These are phyloP conservation scores for Zaprionus davidi DNA, from an alignment of 1,140 invertebrate species.

Conservation along the genomic window DNA sequence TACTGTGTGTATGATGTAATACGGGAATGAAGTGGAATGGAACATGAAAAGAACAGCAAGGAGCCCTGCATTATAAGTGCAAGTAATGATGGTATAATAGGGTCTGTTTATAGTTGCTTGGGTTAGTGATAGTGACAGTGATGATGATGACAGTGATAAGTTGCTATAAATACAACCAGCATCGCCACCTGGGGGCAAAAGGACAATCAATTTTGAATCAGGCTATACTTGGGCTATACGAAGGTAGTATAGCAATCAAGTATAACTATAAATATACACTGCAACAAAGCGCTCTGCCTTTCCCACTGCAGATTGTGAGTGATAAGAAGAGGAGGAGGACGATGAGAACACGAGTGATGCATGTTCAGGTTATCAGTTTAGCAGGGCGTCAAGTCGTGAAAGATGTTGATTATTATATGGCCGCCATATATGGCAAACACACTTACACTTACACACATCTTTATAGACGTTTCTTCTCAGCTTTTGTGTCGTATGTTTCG, in stretches of 20 bases:
- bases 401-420: conserved; percentile 48
- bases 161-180: not conserved
- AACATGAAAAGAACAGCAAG: not conserved
- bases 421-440: conserved; percentile 16
- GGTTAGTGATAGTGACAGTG: not conserved
- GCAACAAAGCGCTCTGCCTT: not conserved
- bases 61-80: too few species aligned
- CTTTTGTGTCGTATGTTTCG: conserved; percentile 34
- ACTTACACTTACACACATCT: not conserved
- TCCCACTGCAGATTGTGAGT: conserved; percentile 41
- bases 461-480: conserved; percentile 18
- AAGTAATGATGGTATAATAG: not conserved
- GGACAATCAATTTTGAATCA: conserved; percentile 1
- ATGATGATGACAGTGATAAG: not conserved
- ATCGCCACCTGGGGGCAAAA: not conserved
- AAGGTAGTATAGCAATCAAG: too few species aligned
- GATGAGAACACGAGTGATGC: conserved; percentile 17
- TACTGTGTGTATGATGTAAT: not conserved
- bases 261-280: conserved; percentile 3
- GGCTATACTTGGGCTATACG: not conserved
- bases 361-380: conserved; percentile 49
- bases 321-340: conserved; percentile 37
- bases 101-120: not conserved
- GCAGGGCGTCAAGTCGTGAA: conserved; percentile 42
- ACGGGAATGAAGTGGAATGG: conserved; percentile 9